These are phyloP conservation scores for Ammodytes marinus DNA, from an alignment of 2,113 vertebrate species.

Conservation along the genomic window DNA sequence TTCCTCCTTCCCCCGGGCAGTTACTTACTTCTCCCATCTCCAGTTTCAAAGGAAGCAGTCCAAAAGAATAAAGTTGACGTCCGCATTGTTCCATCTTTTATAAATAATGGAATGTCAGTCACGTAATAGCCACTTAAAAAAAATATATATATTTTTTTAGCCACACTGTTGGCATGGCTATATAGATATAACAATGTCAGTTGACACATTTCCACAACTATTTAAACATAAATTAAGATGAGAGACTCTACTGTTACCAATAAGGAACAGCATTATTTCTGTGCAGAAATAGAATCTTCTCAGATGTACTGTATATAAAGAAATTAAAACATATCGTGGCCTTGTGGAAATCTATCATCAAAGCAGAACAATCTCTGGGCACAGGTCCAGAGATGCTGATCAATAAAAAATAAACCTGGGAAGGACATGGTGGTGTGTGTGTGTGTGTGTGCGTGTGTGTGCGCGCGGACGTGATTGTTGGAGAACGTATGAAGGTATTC, in stretches of 20 bases:
- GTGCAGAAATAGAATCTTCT: background rate
- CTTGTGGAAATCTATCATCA: background rate
- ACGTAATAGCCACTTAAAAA: background rate
- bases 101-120: background rate
- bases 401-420: background rate
- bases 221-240: too few relatives aligned
- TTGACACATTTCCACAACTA: background rate
- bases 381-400: constrained; percentile 28
- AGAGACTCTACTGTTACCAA: too few relatives aligned
- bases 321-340: constrained; percentile 3
- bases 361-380: background rate
- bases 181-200: too few relatives aligned
- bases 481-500: constrained; percentile 35
- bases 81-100: background rate
- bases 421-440: constrained; percentile 11
- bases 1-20: background rate
- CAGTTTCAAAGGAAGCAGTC: background rate
- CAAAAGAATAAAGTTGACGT: background rate
- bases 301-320: background rate
- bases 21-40: background rate
- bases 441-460: constrained; percentile 1
- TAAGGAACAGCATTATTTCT: background rate
- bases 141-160: background rate
- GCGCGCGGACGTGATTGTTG: background rate
- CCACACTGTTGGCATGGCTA: background rate